These are phyloP conservation scores for Belonocnema kinseyi DNA, from an alignment of 1,140 invertebrate genomes.

Conservation along the genomic window DNA sequence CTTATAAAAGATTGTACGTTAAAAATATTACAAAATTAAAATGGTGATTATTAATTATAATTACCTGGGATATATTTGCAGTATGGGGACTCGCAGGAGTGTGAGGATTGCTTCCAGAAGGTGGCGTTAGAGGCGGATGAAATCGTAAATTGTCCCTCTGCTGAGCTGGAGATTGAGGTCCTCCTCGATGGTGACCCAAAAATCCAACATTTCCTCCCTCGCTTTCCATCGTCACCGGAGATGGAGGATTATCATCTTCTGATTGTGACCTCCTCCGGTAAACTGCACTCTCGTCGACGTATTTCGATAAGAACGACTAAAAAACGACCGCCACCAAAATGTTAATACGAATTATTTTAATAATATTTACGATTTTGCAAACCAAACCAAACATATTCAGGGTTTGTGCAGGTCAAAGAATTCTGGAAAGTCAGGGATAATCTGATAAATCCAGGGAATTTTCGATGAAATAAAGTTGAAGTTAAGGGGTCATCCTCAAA, in stretches of 20 bases:
- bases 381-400: too few relatives aligned
- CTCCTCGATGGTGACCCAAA: slow-evolving; percentile 78
- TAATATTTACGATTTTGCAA: slow-evolving; percentile 42
- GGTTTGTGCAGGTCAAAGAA: too few relatives aligned
- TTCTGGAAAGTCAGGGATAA: too few relatives aligned
- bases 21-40: too few relatives aligned
- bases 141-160: slow-evolving; percentile 82
- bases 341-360: not conserved
- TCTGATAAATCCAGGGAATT: too few relatives aligned
- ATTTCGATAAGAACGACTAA: slow-evolving; percentile 92
- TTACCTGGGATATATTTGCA: slow-evolving; percentile 76
- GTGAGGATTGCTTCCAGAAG: slow-evolving; percentile 89
- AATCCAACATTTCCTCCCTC: slow-evolving; percentile 73
- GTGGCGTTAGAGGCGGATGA: slow-evolving; percentile 86
- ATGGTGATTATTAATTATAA: not conserved
- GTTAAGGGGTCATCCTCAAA: too few relatives aligned
- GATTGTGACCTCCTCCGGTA: slow-evolving; percentile 88
- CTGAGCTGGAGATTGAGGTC: slow-evolving; percentile 82
- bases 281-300: slow-evolving; percentile 92
- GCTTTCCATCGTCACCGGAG: slow-evolving; percentile 88
- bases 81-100: slow-evolving; percentile 90
- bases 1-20: too few relatives aligned
- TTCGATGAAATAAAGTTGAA: too few relatives aligned
- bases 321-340: slow-evolving; percentile 29
- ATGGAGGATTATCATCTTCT: slow-evolving; percentile 97